Base-by-base conservation (phyloP, 2,888 invertebrate species). In the Drosophila tripunctata region DNA sequence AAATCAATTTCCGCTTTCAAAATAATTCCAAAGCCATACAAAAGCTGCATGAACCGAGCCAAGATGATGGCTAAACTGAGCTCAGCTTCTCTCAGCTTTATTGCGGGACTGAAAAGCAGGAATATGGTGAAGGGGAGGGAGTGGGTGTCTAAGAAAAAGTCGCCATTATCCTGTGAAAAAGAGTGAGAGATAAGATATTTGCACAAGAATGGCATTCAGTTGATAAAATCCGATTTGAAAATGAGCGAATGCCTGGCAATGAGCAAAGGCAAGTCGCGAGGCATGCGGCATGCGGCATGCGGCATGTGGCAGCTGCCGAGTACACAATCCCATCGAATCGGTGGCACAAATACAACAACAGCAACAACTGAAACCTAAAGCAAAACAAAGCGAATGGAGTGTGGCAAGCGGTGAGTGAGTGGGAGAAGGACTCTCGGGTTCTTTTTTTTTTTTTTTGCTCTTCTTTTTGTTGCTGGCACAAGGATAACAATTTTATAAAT, bases 161-260 rank as follows among this genome's bases (percentile, higher is more conserved):
- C 86, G 72, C 86, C 78, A 83, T 83, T 83, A 83, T 87, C 77
- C 86, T 63, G 76, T 50, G 74, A 63, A 64, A 61, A 3, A 8
- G 30, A 19, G 38, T 17, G 36, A 36, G 70, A 75, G 88, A 89
- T 89, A 89, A 88, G 89, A 78, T 82, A 87, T 88, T 87, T 84
- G 88, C 89, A 88, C 88, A 84, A 89, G 82, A 88, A 88, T 84
- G 87, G 88, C 81, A 87, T 82, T 82, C 81, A 87, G 88, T 89
- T 77, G 88, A 87, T 84, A 84, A 89, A 88, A 88, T 89, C 89
- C 89, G 88, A 88, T 88, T 88, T 89, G 88, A 89, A 89, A 88
- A 88, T 88, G 89, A 89, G 88, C 89, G 89, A 88, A 88, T 88
- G 82, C 87, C 88, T 87, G 80, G 87, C 87, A 87, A 81, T 82